Evolutionary conservation across 2,888 invertebrate species (phyloP).

Genomic region (Melieria crassipennis): DNA sequence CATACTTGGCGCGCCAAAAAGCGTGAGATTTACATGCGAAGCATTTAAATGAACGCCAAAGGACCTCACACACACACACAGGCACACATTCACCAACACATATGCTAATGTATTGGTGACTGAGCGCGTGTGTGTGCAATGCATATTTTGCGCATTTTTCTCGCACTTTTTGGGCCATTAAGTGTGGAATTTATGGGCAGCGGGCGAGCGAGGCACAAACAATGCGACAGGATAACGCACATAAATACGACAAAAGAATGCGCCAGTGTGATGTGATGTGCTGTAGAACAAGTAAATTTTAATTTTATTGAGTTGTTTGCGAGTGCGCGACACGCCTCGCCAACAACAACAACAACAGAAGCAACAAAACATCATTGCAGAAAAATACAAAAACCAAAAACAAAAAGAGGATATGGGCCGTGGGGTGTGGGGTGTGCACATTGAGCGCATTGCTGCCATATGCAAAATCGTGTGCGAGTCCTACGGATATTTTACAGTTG

Average conservation of each 20-base stretch:
- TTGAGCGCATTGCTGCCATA: conserved; percentile 35
- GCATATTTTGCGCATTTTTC: conserved; percentile 50
- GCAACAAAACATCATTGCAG: not conserved
- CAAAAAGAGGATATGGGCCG: conserved; percentile 15
- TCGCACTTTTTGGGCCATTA: conserved; percentile 64
- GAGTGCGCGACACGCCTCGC: conserved; percentile 8
- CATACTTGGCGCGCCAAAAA: conserved; percentile 34
- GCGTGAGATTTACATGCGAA: conserved; percentile 36
- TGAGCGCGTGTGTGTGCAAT: not conserved
- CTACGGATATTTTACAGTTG: conserved; percentile 51
- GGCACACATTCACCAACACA: not conserved
- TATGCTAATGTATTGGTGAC: conserved; percentile 6
- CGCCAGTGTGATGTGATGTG: not conserved
- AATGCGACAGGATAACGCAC: no score
- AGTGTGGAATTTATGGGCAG: conserved; percentile 62
- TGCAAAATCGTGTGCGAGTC: conserved; percentile 25
- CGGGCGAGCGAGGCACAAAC: not conserved
- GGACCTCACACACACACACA: conserved; percentile 1
- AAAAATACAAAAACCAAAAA: conserved; percentile 3
- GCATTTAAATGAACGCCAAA: conserved; percentile 23
- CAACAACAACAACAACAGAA: not conserved
- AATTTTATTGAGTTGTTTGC: conserved; percentile 49
- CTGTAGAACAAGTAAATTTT: conserved; percentile 44
- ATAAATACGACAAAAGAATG: not conserved
- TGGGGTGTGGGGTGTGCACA: conserved; percentile 20